Base-by-base conservation (phyloP, 2,113 vertebrate species). In the Tachysurus vachellii region DNA sequence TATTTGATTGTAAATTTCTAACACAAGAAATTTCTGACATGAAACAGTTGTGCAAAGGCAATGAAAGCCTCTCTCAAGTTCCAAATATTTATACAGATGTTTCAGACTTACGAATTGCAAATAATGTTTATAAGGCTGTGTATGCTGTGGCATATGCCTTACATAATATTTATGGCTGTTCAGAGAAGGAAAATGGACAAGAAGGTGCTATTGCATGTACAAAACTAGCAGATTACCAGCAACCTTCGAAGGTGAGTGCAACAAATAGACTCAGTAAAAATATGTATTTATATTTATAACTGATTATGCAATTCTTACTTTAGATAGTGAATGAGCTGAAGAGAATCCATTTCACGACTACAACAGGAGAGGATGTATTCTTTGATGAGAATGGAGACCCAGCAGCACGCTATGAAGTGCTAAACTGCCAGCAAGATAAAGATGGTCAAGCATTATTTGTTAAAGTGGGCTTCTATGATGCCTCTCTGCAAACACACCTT, bases 361-460 rank as follows among this genome's bases (percentile, higher is more conserved):
- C 83, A 84, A 44, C n/a, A 12, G 81, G 86, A 53, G 92, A 90
- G 31, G 73, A 90, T 17, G 89, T 91, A 23, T 91, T 70, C 17
- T 92, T 92, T 90, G 91, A 92, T 90, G 85, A 90, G 44, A 92
- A 91, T 64, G 91, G 91, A 88, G 92, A 92, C 77, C 89, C 91
- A 7, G 85, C 88, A 88, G 89, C 90, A 19, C 89, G 88, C 79
- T 92, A 92, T 82, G 91, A 92, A 16, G 21, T 91, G 56, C 50
- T 92, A 23, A 91, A 92, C 70, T 92, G 91, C 90, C 91, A 92
- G 54, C 57, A 80, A 28, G 80, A n/a, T 47, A 79, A 87, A n/a
- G 88, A 89, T 42, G 88, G 89, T 11, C 80, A 85, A 85, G 89
- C 53, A 44, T 47, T 85, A 2, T 92, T 92, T 89, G 85, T 90